phyloP scores from a whole-genome alignment of 1,140 invertebrate genomes.

The Teleogryllus occipitalis region DNA sequence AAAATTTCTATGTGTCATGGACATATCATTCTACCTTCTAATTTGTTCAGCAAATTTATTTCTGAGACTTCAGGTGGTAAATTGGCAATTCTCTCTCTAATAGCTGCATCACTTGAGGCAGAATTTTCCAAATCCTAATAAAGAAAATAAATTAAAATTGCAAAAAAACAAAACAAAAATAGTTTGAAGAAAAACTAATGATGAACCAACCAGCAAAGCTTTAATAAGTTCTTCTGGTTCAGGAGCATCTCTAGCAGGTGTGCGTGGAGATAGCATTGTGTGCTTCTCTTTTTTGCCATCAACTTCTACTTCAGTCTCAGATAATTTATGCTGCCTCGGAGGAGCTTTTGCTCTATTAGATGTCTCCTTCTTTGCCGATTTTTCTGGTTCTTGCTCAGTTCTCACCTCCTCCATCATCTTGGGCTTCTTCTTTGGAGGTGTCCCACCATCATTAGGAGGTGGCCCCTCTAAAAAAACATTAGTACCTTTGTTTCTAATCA shows the following conservation, averaged over 20 bases:
- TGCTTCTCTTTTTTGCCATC: constrained; percentile 65
- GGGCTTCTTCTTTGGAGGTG: constrained; percentile 33
- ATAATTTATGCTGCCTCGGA: constrained; percentile 20
- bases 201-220: constrained; percentile 48
- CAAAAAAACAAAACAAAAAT: background rate
- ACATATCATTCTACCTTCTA: constrained; percentile 51
- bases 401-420: constrained; percentile 16
- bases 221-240: constrained; percentile 83
- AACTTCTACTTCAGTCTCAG: constrained; percentile 41
- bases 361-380: constrained; percentile 7
- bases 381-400: constrained; percentile 7
- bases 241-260: constrained; percentile 73
- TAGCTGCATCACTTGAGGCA: constrained; percentile 85
- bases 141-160: background rate
- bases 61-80: constrained; percentile 91
- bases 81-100: constrained; percentile 86
- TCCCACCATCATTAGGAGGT: constrained; percentile 31
- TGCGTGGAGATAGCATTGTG: constrained; percentile 63
- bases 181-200: background rate
- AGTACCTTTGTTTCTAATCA: too few relatives aligned
- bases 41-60: constrained; percentile 70
- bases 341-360: constrained; percentile 24
- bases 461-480: background rate
- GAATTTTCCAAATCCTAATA: constrained; percentile 83
- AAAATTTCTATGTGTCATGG: background rate